Conservation (phyloP, 35 echinoderm and acorn worm species). For the Amphiura filiformis region DNA sequence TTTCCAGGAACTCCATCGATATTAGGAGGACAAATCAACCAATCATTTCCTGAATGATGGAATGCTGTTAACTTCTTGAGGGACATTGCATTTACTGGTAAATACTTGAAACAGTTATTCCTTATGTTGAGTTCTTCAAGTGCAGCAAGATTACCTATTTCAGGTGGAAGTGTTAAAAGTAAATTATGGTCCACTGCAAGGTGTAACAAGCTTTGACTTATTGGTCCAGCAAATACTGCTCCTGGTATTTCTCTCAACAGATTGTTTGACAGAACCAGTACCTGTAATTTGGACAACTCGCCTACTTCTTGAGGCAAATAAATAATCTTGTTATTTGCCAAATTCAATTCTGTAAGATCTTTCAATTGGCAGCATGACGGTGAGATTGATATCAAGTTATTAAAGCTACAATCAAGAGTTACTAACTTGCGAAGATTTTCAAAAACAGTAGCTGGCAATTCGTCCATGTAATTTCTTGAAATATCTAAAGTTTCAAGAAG, state of each 20-base stretch:
- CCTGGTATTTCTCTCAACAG: slow-evolving; percentile 12
- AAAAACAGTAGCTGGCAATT: too few relatives aligned
- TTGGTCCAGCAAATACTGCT: background rate
- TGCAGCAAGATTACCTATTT: background rate
- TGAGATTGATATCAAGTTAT: too few relatives aligned
- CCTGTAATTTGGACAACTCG: background rate
- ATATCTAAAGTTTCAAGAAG: too few relatives aligned
- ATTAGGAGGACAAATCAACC: too few relatives aligned
- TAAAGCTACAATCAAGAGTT: too few relatives aligned
- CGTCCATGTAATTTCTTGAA: too few relatives aligned
- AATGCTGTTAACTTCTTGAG: slow-evolving; percentile 26
- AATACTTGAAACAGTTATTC: slow-evolving; percentile 20
- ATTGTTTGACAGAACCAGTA: slow-evolving; percentile 12
- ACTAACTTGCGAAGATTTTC: too few relatives aligned
- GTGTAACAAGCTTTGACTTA: background rate
- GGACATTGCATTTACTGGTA: slow-evolving; percentile 6
- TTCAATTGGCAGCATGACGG: too few relatives aligned
- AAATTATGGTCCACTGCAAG: slow-evolving; percentile 7
- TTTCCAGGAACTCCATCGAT: too few relatives aligned
- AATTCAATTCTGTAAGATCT: too few relatives aligned
- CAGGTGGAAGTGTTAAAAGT: slow-evolving; percentile 17
- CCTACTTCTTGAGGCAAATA: slow-evolving; percentile 10
- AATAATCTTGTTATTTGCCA: too few relatives aligned
- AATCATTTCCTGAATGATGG: too few relatives aligned
- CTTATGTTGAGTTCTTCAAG: slow-evolving; percentile 29